Base-by-base conservation (phyloP, 2,888 invertebrate species). In the Drosophila affinis region DNA sequence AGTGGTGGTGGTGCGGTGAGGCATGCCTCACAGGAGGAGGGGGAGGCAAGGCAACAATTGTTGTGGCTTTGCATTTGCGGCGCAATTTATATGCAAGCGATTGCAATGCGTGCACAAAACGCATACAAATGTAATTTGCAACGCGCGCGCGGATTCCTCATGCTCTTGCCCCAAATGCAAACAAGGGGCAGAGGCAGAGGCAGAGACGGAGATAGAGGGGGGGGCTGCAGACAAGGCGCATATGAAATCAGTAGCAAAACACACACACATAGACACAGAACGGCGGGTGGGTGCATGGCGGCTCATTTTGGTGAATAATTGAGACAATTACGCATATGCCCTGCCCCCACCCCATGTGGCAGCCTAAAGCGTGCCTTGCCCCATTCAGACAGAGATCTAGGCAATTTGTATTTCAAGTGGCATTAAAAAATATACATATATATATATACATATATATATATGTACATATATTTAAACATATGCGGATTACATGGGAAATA, bases 261-360 rank as follows among this genome's bases (percentile, higher is more conserved):
- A 79, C 48, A 75, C 61, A 58, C 46, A 64, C 57, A 58, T 44
- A 62, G 45, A 60, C 17, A 68, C 45, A 62, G 39, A 14, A 7
- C 9, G 69, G 61, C 34, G 49, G 14, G 39, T 46, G 49, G 49
- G 61, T 61, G 76, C 70, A 82, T 76, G 72, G 76, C 74, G 74
- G 83, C 88, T 87, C 86, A 83, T 83, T 83, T 83, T 74, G 88
- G 88, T 83, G 87, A 85, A 88, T 85, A 85, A 85, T 88, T 85
- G 85, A 88, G 88, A 87, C 87, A 85, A 85, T 85, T 85, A 85
- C 88, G 87, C 77, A 85, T 80, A 80, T 78, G 62, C 44, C 72
- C 61, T 9, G 3, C 24, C 3, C 17, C 39, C 14, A 47, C 9
- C 45, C 53, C 29, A 14, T 10, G 10, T 24, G 24, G 24, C 24